phyloP scores from a whole-genome alignment of 2,113 vertebrate genomes.

The Misgurnus mizolepis region DNA sequence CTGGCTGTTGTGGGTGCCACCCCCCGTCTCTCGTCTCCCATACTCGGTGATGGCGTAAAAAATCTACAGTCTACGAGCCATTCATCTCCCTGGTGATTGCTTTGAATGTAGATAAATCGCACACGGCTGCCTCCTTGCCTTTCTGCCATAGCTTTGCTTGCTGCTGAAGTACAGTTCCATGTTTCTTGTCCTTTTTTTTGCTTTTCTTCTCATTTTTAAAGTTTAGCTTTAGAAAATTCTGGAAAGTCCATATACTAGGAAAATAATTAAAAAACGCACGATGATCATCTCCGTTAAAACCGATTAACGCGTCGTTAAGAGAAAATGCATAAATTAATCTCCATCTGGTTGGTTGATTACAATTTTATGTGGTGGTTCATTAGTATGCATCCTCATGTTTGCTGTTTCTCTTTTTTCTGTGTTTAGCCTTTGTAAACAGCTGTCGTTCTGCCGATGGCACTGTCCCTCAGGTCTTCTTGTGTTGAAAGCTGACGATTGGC shows the following conservation, averaged over 20 bases:
- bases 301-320: slow-evolving; percentile 47
- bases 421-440: slow-evolving; percentile 76
- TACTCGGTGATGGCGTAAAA: slow-evolving; percentile 76
- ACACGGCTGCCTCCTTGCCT: slow-evolving; percentile 59
- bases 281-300: slow-evolving; percentile 33
- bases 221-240: slow-evolving; percentile 35
- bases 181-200: slow-evolving; percentile 40
- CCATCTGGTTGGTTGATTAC: slow-evolving; percentile 63
- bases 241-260: slow-evolving; percentile 28
- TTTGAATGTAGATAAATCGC: slow-evolving; percentile 86
- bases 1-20: slow-evolving; percentile 86
- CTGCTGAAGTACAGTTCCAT: slow-evolving; percentile 54
- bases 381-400: slow-evolving; percentile 74
- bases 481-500: slow-evolving; percentile 67
- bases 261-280: slow-evolving; percentile 7
- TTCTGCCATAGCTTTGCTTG: slow-evolving; percentile 53
- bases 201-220: slow-evolving; percentile 45
- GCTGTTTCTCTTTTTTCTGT: slow-evolving; percentile 63
- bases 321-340: slow-evolving; percentile 56
- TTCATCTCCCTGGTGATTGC: slow-evolving; percentile 87
- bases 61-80: slow-evolving; percentile 68
- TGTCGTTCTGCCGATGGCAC: slow-evolving; percentile 72
- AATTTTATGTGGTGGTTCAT: slow-evolving; percentile 70
- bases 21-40: slow-evolving; percentile 78
- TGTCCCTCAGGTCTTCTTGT: slow-evolving; percentile 69